phyloP scores from a whole-genome alignment of 2,113 vertebrate genomes.

The Oceanodroma tethys region DNA sequence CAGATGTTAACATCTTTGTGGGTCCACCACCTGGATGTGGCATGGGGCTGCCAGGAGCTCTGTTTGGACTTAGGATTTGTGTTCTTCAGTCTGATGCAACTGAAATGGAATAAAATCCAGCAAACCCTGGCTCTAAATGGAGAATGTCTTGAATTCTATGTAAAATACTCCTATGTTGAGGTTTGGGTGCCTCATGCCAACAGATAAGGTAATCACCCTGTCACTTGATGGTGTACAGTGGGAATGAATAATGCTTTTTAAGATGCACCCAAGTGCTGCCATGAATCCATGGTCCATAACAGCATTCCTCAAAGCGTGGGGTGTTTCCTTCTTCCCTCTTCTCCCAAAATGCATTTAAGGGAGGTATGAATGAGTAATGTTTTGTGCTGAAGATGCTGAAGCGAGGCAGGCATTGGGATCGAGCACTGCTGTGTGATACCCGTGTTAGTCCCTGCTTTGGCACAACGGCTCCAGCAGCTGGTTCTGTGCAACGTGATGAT shows the following conservation, averaged over 20 bases:
- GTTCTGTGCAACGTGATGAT: neutral
- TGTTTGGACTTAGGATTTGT: neutral
- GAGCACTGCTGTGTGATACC: neutral
- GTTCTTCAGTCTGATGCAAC: neutral
- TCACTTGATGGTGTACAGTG: neutral
- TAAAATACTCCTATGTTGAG: neutral
- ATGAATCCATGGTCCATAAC: neutral
- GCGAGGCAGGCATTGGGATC: neutral
- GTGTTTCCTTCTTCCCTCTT: neutral
- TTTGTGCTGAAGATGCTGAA: neutral
- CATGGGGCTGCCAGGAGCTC: neutral
- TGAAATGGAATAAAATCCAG: neutral
- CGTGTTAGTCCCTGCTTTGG: rapidly evolving
- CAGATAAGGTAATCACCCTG: neutral
- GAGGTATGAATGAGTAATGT: neutral
- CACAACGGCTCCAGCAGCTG: neutral
- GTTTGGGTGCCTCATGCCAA: neutral
- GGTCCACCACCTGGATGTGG: neutral
- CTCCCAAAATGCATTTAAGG: neutral
- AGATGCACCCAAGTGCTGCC: neutral
- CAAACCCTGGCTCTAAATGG: neutral
- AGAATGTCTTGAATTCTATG: neutral
- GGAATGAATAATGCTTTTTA: neutral
- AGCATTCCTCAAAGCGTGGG: neutral
- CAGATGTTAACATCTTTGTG: neutral